Conservation (phyloP, 2,888 invertebrate species). For the Cheilosia grossa region DNA sequence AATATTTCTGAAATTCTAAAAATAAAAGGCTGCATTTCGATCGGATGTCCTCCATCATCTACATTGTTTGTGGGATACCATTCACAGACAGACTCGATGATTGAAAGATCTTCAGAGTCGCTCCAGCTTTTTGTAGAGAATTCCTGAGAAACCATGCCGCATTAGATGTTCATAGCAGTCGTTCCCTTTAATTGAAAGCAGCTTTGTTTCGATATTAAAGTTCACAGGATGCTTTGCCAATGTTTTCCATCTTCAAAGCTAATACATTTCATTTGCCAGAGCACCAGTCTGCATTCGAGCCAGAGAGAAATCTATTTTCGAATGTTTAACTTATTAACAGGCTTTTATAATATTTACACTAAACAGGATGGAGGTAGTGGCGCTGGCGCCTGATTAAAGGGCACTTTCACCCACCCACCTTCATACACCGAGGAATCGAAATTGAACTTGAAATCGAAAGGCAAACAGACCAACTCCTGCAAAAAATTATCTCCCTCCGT, state of each 20-base stretch:
- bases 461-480: background rate
- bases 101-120: too few species aligned
- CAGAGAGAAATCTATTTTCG: conserved; percentile 34
- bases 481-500: conserved; percentile 7
- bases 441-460: conserved; percentile 1
- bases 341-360: conserved; percentile 30
- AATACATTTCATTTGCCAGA: conserved; percentile 6
- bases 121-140: too few species aligned
- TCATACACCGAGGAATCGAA: conserved; percentile 9
- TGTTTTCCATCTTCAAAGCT: conserved; percentile 6
- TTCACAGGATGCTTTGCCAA: background rate
- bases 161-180: too few species aligned
- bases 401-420: conserved; percentile 10
- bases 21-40: too few species aligned
- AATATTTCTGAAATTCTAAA: too few species aligned
- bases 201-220: background rate
- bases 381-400: background rate
- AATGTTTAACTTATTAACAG: conserved; percentile 47
- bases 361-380: background rate
- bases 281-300: background rate
- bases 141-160: too few species aligned
- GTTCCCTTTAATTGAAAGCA: background rate
- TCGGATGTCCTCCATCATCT: too few species aligned
- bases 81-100: too few species aligned
- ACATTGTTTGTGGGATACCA: too few species aligned